phyloP scores from a whole-genome alignment of 2,888 invertebrate genomes.

The Achlya flavicornis region DNA sequence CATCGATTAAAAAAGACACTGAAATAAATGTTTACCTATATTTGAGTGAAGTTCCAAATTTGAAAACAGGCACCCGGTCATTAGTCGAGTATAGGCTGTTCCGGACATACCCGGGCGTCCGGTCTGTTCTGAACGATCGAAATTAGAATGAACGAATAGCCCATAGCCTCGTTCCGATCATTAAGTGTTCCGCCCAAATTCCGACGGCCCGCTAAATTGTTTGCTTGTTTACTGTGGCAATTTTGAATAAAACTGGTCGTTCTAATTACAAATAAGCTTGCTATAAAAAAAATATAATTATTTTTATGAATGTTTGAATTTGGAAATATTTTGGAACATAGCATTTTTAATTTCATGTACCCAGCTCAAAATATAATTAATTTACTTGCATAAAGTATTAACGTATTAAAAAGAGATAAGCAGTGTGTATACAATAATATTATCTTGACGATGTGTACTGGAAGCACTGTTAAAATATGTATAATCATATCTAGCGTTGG shows the following conservation, averaged over 20 bases:
- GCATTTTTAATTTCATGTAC: too few species aligned
- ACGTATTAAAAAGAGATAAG: too few species aligned
- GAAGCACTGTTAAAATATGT: too few species aligned
- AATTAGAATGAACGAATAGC: slow-evolving; percentile 42
- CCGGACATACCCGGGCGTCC: slow-evolving; percentile 16
- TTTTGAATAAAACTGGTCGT: neutral
- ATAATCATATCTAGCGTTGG: too few species aligned
- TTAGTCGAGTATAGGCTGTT: slow-evolving; percentile 13
- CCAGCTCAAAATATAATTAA: too few species aligned
- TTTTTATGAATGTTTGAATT: neutral
- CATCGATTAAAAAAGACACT: too few species aligned
- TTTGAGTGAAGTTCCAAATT: slow-evolving; percentile 37
- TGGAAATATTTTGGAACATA: too few species aligned
- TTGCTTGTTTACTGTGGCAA: neutral
- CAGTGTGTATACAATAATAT: too few species aligned
- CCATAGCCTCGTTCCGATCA: slow-evolving; percentile 44
- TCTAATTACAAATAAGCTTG: neutral
- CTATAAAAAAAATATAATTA: too few species aligned
- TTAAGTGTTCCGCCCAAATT: slow-evolving; percentile 43
- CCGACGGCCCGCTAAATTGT: slow-evolving; percentile 3
- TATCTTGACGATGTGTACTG: too few species aligned
- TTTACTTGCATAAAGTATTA: too few species aligned
- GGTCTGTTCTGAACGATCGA: slow-evolving; percentile 35
- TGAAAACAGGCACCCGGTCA: slow-evolving; percentile 26
- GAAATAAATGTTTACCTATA: neutral